Conservation (phyloP, 2,113 vertebrate species). For the Ceuthmochares aereus region DNA sequence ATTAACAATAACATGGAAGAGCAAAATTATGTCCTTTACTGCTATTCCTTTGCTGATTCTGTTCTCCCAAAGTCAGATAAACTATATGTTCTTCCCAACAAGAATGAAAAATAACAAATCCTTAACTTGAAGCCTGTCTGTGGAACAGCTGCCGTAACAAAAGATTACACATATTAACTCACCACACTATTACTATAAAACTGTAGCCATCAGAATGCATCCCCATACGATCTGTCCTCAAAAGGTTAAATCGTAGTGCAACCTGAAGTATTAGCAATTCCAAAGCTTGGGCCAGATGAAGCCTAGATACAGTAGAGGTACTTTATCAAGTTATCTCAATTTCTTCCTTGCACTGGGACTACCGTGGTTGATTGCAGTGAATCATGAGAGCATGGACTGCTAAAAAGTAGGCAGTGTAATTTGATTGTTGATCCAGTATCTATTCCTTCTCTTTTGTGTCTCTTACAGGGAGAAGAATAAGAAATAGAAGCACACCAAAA, state of each 20-base stretch:
- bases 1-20: not conserved
- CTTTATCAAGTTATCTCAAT: conserved; percentile 36
- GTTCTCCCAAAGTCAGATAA: not conserved
- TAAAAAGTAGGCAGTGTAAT: conserved; percentile 22
- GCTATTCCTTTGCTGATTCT: not conserved
- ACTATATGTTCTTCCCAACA: not conserved
- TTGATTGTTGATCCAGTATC: conserved; percentile 33
- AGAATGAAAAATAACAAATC: not conserved
- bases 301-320: not conserved
- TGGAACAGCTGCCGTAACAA: not conserved
- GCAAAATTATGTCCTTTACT: not conserved
- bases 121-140: not conserved
- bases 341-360: not conserved
- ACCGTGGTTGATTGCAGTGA: conserved; percentile 1
- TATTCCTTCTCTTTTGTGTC: not conserved
- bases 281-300: not conserved
- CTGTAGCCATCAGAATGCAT: not conserved
- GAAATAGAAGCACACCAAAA: conserved; percentile 35
- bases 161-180: not conserved
- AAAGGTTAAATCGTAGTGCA: not conserved
- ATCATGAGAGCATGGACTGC: not conserved
- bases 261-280: not conserved
- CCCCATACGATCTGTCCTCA: not conserved
- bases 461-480: conserved; percentile 18
- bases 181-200: not conserved